phyloP scores from a whole-genome alignment of 2,797 vertebrate genomes.

The Tenualosa thibaudeaui region DNA sequence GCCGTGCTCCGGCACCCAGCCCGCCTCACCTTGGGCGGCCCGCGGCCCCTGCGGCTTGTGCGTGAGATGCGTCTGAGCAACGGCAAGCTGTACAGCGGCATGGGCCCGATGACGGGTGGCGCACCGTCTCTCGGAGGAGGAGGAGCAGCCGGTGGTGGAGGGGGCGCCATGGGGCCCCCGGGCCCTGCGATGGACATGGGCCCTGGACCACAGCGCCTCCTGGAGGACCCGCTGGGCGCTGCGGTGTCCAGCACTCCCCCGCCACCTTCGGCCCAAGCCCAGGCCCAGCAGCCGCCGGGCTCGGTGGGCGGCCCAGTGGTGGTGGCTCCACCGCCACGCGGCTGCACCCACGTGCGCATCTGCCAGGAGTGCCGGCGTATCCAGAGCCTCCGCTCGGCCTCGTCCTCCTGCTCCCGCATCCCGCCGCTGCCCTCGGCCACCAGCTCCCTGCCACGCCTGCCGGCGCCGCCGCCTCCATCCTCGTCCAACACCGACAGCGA shows the following conservation, averaged over 20 bases:
- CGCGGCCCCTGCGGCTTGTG: constrained; percentile 76
- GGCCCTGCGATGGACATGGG: constrained; percentile 64
- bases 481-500: constrained; percentile 73
- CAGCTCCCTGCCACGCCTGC: constrained; percentile 68
- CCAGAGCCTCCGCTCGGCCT: constrained; percentile 77
- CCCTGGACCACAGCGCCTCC: constrained; percentile 74
- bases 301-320: constrained; percentile 49
- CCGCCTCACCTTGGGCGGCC: constrained; percentile 76
- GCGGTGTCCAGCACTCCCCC: constrained; percentile 66
- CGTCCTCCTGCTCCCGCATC: constrained; percentile 56
- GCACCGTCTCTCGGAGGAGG: constrained; percentile 32
- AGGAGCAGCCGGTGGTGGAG: too few relatives aligned
- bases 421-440: constrained; percentile 57
- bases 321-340: constrained; percentile 57
- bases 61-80: constrained; percentile 88
- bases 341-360: constrained; percentile 87
- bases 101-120: constrained; percentile 69
- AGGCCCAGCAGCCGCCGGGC: constrained; percentile 48
- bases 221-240: constrained; percentile 68
- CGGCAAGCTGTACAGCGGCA: constrained; percentile 85
- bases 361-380: constrained; percentile 90
- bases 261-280: constrained; percentile 39
- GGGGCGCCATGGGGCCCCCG: constrained; percentile 23
- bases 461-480: constrained; percentile 64
- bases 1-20: constrained; percentile 70